A percentile compares a stretch with the other conserved stretches of the same genome.
These are phyloP conservation scores for Botia almorhae DNA, from an alignment of 2,797 vertebrate genomes.

Conservation along the genomic window DNA sequence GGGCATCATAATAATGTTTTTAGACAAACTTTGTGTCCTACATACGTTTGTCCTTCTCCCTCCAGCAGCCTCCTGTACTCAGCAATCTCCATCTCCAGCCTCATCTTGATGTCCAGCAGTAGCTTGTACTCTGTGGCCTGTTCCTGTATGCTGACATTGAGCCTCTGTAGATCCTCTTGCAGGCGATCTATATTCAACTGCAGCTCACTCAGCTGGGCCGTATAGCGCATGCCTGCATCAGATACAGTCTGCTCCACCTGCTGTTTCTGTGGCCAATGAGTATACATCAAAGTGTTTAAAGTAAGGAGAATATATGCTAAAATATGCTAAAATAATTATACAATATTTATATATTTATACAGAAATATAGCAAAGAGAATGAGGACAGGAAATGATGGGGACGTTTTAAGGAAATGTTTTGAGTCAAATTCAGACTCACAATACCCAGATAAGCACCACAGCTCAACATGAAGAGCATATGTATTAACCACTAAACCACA, in stretches of 20 bases:
- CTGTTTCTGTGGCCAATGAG: conserved; percentile 58
- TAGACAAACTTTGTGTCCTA: not conserved
- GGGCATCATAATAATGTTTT: no score
- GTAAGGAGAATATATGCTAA: not conserved
- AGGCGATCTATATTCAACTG: conserved; percentile 66
- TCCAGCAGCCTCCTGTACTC: conserved; percentile 89
- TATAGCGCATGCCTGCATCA: conserved; percentile 49
- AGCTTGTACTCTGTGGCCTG: conserved; percentile 76
- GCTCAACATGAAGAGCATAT: no score
- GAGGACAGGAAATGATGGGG: no score
- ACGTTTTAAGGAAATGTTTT: no score
- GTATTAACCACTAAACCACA: no score
- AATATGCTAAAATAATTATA: not conserved
- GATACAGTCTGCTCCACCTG: conserved; percentile 55
- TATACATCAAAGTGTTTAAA: not conserved
- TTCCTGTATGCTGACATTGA: conserved; percentile 61
- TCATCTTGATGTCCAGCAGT: conserved; percentile 85
- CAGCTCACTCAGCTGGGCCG: conserved; percentile 60
- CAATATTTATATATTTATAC: not conserved
- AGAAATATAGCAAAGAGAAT: no score
- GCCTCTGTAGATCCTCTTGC: conserved; percentile 66
- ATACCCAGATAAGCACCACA: no score
- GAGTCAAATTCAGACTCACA: no score
- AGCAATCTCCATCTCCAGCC: conserved; percentile 87
- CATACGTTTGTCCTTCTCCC: conserved; percentile 62